Evolutionary conservation across 2,113 vertebrate genomes (phyloP).

Genomic region (Campylomormyrus numenius): DNA sequence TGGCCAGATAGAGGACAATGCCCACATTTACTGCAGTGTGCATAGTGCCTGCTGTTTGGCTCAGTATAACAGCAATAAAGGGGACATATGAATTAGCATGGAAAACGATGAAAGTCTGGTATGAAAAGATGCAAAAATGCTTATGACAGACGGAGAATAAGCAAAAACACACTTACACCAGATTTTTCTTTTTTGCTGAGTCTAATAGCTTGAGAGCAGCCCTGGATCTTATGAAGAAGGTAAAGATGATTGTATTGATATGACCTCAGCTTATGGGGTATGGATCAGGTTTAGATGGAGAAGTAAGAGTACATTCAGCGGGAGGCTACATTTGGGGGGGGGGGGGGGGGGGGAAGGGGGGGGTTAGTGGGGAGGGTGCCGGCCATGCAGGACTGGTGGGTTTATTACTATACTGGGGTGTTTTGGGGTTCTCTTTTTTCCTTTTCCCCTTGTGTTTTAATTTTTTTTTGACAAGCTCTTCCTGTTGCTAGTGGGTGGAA

Average conservation of each 20-base stretch:
- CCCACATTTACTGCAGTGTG: not conserved
- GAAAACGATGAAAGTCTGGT: not conserved
- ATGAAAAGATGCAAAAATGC: not conserved
- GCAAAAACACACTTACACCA: not conserved
- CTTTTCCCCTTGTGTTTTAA: not conserved
- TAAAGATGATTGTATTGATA: not conserved
- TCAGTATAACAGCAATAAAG: not conserved
- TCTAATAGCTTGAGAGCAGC: not conserved
- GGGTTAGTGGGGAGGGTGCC: not conserved
- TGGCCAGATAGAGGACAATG: not conserved
- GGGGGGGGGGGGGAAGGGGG: not conserved
- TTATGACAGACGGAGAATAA: not conserved
- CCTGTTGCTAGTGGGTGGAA: not conserved
- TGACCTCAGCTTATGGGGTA: not conserved
- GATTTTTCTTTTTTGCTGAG: not conserved
- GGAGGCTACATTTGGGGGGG: not conserved
- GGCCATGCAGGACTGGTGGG: not conserved
- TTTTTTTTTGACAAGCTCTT: not conserved
- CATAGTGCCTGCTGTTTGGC: not conserved
- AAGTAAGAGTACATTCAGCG: not conserved
- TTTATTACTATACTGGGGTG: not conserved
- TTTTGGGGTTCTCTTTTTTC: not conserved
- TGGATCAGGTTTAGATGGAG: not conserved
- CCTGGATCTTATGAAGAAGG: not conserved
- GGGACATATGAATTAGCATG: not conserved